Conservation (phyloP, 2,113 vertebrate genomes). For the Buteo buteo region DNA sequence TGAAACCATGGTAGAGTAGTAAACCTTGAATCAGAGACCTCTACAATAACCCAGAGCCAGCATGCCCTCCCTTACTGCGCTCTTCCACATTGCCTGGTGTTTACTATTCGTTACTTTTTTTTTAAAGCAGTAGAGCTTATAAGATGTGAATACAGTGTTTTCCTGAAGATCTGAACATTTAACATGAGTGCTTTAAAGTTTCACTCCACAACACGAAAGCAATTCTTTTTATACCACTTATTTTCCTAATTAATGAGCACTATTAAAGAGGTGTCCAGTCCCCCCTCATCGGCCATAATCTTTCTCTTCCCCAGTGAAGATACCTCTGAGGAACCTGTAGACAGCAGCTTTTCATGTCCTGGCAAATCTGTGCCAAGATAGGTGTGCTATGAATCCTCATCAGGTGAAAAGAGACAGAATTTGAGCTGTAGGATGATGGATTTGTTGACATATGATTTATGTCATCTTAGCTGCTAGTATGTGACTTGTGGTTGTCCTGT, state of each 20-base stretch:
- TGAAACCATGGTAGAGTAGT: not conserved
- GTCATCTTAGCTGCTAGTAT: not conserved
- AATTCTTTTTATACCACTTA: not conserved
- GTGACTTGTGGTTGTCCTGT: not conserved
- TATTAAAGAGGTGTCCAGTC: not conserved
- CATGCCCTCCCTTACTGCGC: not conserved
- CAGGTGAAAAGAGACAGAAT: not conserved
- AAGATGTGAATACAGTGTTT: not conserved
- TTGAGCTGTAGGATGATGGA: not conserved
- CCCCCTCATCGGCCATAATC: not conserved
- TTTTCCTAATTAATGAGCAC: not conserved
- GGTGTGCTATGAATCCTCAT: not conserved
- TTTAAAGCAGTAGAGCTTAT: not conserved
- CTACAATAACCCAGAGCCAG: not conserved
- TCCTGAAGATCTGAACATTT: not conserved
- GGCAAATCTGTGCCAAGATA: not conserved
- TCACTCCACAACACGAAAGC: not conserved
- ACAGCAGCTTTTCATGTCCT: not conserved
- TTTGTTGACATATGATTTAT: not conserved
- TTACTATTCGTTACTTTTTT: not conserved
- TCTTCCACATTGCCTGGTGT: not conserved
- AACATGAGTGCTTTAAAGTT: not conserved
- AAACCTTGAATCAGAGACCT: slow-evolving; percentile 11
- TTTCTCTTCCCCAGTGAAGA: not conserved
- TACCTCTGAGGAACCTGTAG: not conserved